Evolutionary conservation across 2,113 vertebrate species (phyloP).

Genomic region (Acanthisitta chloris): DNA sequence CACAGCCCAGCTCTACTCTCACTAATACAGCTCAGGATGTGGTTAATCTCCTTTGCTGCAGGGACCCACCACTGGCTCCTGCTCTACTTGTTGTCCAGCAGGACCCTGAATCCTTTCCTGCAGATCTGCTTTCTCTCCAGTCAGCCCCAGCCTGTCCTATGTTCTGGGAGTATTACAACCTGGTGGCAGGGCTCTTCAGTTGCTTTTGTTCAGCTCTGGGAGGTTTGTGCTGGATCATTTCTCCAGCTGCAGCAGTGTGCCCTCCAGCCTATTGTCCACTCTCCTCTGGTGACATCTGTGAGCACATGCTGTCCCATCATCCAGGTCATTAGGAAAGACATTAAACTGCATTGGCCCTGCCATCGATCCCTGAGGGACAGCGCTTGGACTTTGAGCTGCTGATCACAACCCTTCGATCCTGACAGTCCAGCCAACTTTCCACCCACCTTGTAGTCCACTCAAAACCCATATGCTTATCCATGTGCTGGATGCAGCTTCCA

Average conservation of each 20-base stretch:
- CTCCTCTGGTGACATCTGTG: background rate
- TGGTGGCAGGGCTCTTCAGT: background rate
- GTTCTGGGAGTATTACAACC: background rate
- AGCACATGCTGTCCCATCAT: background rate
- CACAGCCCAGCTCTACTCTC: background rate
- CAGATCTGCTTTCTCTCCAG: background rate
- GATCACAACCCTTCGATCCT: background rate
- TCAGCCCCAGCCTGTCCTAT: background rate
- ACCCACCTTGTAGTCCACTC: background rate
- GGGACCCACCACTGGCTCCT: background rate
- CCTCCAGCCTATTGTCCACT: background rate
- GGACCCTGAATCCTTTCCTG: background rate
- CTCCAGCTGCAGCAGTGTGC: background rate
- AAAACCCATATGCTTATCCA: background rate
- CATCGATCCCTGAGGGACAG: background rate
- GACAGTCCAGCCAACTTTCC: background rate
- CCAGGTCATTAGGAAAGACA: background rate
- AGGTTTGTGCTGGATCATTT: background rate
- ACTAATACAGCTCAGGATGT: background rate
- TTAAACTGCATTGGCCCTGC: background rate
- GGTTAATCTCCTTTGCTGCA: background rate
- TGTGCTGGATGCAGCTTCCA: background rate
- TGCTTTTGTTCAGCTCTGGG: background rate
- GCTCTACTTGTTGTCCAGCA: background rate
- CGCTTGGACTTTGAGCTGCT: background rate